A percentile compares a stretch with the other conserved stretches of the same genome.
Conservation (phyloP, 2,888 invertebrate species). For the Agriotes lineatus region DNA sequence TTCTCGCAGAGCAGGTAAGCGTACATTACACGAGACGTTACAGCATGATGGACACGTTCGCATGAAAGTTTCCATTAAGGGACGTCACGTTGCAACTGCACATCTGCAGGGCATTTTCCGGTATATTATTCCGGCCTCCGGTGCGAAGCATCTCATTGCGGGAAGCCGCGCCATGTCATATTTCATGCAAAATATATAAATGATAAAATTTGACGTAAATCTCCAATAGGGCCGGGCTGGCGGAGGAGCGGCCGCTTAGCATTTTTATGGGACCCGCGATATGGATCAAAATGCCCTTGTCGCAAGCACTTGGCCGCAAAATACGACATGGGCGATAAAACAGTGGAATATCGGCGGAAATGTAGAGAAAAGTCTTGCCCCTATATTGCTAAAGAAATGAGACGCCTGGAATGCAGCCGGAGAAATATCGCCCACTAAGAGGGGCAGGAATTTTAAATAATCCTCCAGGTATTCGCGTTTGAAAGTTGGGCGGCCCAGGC, state of each 20-base stretch:
- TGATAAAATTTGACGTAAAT: conserved; percentile 55
- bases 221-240: conserved; percentile 48
- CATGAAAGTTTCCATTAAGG: conserved; percentile 9
- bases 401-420: conserved; percentile 19
- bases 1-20: background rate
- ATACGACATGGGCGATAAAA: conserved; percentile 54
- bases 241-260: conserved; percentile 52
- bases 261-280: conserved; percentile 55
- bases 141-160: background rate
- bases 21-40: background rate
- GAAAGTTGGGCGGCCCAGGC: background rate
- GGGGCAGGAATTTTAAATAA: conserved; percentile 20
- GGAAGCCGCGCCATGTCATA: conserved; percentile 11
- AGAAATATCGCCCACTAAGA: conserved; percentile 11
- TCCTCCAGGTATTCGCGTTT: conserved; percentile 8
- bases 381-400: conserved; percentile 18
- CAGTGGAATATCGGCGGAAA: conserved; percentile 49
- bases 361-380: conserved; percentile 32
- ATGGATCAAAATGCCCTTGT: conserved; percentile 55
- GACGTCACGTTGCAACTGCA: conserved; percentile 3
- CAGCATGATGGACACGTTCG: conserved; percentile 4
- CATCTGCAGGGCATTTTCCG: conserved; percentile 8
- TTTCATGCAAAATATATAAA: conserved; percentile 42
- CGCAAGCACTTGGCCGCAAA: conserved; percentile 53
- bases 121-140: background rate